A percentile compares a stretch with the other conserved stretches of the same genome.
These are phyloP conservation scores for Agelas oroides DNA, from an alignment of 37 sponge, comb jelly and placozoan genomes.

Conservation along the genomic window DNA sequence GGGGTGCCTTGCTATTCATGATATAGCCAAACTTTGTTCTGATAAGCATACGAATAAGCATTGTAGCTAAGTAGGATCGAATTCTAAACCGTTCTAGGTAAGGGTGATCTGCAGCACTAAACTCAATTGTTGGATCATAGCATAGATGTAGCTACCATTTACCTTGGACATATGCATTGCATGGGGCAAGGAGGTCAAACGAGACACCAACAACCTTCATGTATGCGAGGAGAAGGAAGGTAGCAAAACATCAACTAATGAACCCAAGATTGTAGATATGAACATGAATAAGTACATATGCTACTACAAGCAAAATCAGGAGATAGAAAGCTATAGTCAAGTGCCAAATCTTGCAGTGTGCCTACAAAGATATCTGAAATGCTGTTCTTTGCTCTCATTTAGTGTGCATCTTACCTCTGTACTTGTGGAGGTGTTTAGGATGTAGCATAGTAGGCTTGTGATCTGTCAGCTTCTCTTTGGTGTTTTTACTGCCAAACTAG, in stretches of 20 bases:
- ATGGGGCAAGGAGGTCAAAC: slow-evolving; percentile 28
- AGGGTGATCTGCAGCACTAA: slow-evolving; percentile 21
- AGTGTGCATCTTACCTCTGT: too few species aligned
- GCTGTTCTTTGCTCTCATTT: too few species aligned
- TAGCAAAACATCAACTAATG: slow-evolving; percentile 49
- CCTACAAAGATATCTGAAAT: neutral
- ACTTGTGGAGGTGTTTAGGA: too few species aligned
- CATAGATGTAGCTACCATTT: slow-evolving; percentile 12
- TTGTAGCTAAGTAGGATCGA: too few species aligned
- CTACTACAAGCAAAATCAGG: neutral
- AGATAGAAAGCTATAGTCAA: slow-evolving; percentile 43
- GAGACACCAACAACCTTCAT: slow-evolving; percentile 47
- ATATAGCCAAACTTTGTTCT: too few species aligned
- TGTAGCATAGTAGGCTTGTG: too few species aligned
- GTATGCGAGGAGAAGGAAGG: slow-evolving; percentile 67
- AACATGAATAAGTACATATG: neutral
- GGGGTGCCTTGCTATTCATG: too few species aligned
- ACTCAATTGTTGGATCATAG: slow-evolving; percentile 21
- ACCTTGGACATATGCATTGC: neutral
- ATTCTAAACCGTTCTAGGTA: too few species aligned
- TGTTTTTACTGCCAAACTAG: too few species aligned
- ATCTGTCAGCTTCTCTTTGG: too few species aligned
- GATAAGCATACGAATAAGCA: too few species aligned
- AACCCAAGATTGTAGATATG: neutral
- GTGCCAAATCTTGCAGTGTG: slow-evolving; percentile 2